These are phyloP conservation scores for Thaumatotibia leucotreta DNA, from an alignment of 1,140 invertebrate species.

Conservation along the genomic window DNA sequence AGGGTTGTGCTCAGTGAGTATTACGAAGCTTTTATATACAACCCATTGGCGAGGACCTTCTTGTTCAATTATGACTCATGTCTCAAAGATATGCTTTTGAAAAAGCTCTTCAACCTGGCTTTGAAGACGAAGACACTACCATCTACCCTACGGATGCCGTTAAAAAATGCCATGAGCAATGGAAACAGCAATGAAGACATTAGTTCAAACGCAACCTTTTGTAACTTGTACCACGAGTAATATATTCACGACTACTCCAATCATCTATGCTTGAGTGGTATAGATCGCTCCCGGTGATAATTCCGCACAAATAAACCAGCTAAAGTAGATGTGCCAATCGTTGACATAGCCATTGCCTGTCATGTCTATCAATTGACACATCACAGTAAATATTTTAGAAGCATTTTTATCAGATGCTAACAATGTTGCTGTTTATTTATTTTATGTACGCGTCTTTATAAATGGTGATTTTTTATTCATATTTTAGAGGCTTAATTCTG, in stretches of 20 bases:
- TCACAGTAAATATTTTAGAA: neutral
- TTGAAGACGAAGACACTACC: too few species aligned
- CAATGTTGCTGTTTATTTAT: neutral
- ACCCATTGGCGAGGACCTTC: too few species aligned
- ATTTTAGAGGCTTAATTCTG: neutral
- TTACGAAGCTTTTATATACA: too few species aligned
- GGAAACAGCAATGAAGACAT: neutral
- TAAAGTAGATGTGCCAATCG: conserved; percentile 12
- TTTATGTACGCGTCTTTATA: too few species aligned
- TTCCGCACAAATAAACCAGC: conserved; percentile 4
- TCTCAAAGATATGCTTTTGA: too few species aligned
- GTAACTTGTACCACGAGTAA: conserved; percentile 21
- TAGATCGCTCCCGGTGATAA: conserved; percentile 20
- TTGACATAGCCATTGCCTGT: neutral
- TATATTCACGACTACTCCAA: conserved; percentile 29
- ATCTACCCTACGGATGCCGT: too few species aligned
- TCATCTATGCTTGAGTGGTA: conserved; percentile 30
- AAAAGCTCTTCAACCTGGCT: too few species aligned
- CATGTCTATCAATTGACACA: neutral
- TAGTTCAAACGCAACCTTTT: neutral
- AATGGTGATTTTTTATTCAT: too few species aligned
- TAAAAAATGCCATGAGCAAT: too few species aligned
- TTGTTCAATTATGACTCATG: too few species aligned
- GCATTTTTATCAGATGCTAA: neutral
- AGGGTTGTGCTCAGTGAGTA: too few species aligned